These are phyloP conservation scores for Ctenomys sociabilis DNA, from an alignment of 2,113 vertebrate genomes.

Conservation along the genomic window DNA sequence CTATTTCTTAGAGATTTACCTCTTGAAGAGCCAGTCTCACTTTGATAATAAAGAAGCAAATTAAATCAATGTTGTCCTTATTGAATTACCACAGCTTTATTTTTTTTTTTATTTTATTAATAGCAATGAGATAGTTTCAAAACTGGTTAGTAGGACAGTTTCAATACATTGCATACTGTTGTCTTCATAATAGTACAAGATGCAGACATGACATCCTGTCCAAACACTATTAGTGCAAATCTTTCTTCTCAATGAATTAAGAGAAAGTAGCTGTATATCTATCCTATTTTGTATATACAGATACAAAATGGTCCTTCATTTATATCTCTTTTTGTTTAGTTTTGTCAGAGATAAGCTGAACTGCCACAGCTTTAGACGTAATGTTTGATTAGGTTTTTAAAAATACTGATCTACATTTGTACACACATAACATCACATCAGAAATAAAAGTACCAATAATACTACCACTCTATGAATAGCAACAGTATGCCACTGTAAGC, in stretches of 20 bases:
- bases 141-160: too few species aligned
- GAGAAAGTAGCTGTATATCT: too few species aligned
- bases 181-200: too few species aligned
- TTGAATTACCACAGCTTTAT: background rate
- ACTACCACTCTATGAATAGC: background rate
- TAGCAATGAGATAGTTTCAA: too few species aligned
- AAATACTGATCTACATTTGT: slow-evolving; percentile 43
- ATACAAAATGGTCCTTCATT: too few species aligned
- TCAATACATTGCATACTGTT: too few species aligned
- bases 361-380: background rate
- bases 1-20: background rate
- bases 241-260: too few species aligned
- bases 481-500: slow-evolving; percentile 15
- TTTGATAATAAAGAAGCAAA: slow-evolving; percentile 48
- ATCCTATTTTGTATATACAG: too few species aligned
- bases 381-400: slow-evolving; percentile 48
- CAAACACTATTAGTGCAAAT: too few species aligned
- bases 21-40: background rate
- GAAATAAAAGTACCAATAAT: slow-evolving; percentile 15
- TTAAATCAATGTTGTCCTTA: slow-evolving; percentile 17
- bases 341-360: background rate
- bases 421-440: background rate
- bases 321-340: too few species aligned
- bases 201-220: too few species aligned
- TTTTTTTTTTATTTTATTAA: too few species aligned